Conservation (phyloP, 2,888 invertebrate species). For the Saturnia japonica region DNA sequence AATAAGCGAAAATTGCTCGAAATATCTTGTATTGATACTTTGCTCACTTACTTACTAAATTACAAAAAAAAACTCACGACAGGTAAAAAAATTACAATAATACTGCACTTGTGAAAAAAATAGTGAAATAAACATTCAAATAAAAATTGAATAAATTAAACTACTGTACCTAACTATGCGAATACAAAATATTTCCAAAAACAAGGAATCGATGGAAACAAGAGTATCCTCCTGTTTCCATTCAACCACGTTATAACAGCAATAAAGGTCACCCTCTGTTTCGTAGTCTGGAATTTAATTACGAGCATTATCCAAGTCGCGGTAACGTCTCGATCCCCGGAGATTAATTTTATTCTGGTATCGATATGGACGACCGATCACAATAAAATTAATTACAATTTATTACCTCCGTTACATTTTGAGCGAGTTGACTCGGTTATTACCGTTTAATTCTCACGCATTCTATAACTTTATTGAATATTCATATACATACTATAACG, state of each 20-base stretch:
- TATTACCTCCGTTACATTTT: conserved; percentile 10
- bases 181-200: not conserved
- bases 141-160: conserved; percentile 9
- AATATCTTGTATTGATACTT: too few species aligned
- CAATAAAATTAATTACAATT: conserved; percentile 8
- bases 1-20: too few species aligned
- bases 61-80: too few species aligned
- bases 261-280: conserved; percentile 46
- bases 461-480: not conserved
- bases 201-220: not conserved
- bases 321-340: not conserved
- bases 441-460: conserved; percentile 1
- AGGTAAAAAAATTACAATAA: too few species aligned
- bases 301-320: conserved; percentile 3
- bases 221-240: not conserved
- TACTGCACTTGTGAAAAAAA: not conserved
- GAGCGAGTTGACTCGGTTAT: not conserved
- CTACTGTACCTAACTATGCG: not conserved
- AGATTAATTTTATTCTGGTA: conserved; percentile 1
- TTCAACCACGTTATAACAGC: conserved; percentile 26
- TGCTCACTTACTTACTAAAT: not conserved
- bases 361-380: conserved; percentile 2
- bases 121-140: not conserved
- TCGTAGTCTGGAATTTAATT: not conserved
- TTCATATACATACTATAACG: too few species aligned